Conservation (phyloP, 2,113 vertebrate genomes). For the Silurus glanis region DNA sequence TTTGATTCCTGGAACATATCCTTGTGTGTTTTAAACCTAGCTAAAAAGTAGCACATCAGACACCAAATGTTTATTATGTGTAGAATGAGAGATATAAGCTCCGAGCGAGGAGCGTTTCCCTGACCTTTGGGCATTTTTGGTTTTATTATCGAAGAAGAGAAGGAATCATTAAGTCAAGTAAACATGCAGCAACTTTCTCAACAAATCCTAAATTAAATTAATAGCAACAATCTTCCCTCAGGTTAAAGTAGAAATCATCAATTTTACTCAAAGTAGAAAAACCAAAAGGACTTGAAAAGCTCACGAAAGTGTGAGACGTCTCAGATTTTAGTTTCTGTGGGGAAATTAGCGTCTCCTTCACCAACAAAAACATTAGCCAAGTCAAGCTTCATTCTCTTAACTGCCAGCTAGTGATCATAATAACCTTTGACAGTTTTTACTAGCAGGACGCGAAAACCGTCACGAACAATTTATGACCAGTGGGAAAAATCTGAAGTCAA, state of each 20-base stretch:
- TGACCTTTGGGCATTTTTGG: not conserved
- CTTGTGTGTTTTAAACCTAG: not conserved
- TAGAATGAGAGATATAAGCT: not conserved
- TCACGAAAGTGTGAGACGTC: not conserved
- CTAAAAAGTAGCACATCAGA: not conserved
- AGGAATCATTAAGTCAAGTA: not conserved
- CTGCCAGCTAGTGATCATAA: not conserved
- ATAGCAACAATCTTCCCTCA: not conserved
- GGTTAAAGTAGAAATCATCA: not conserved
- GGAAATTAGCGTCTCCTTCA: not conserved
- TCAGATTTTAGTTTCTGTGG: not conserved
- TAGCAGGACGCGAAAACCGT: not conserved
- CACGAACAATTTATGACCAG: no score
- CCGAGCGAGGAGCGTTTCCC: not conserved
- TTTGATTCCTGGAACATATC: not conserved
- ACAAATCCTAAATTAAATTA: not conserved
- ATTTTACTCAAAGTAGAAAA: not conserved
- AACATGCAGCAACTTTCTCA: not conserved
- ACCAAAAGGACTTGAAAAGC: not conserved
- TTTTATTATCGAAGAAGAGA: not conserved
- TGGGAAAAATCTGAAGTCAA: not conserved
- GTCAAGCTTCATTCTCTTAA: not conserved
- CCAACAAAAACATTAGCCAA: not conserved
- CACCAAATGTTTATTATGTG: no score
- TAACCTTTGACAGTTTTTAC: not conserved